Conservation (phyloP, 2,888 invertebrate species). For the Cryptus viduatorius region DNA sequence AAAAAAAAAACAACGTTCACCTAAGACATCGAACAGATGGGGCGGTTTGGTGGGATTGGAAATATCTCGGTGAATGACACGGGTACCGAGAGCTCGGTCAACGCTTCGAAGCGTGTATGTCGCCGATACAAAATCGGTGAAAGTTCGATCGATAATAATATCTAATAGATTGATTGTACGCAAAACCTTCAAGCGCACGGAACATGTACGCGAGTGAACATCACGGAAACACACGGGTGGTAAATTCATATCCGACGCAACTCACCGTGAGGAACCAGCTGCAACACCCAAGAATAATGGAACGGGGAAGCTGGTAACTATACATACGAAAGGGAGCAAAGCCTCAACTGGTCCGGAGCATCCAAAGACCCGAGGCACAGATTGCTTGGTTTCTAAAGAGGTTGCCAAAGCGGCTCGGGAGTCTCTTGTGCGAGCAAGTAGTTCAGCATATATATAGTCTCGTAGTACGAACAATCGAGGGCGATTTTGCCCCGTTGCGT, state of each 20-base stretch:
- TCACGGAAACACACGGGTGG: conserved; percentile 50
- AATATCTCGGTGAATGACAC: neutral
- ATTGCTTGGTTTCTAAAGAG: conserved; percentile 62
- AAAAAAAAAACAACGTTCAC: neutral
- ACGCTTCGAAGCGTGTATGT: conserved; percentile 28
- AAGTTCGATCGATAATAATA: too few relatives aligned
- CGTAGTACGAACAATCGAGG: conserved; percentile 27
- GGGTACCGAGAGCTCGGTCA: neutral
- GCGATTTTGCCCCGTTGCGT: conserved; percentile 17
- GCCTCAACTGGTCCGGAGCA: conserved; percentile 18
- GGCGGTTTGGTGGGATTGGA: neutral
- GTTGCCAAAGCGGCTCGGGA: conserved; percentile 44
- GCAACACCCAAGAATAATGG: conserved; percentile 76
- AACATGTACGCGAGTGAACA: conserved; percentile 37
- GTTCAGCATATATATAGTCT: conserved; percentile 3
- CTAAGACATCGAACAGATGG: neutral
- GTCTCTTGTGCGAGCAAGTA: conserved; percentile 17
- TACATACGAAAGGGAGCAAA: conserved; percentile 5
- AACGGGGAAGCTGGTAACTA: conserved; percentile 59
- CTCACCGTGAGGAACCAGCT: conserved; percentile 73
- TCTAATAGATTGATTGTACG: neutral
- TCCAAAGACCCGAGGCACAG: conserved; percentile 43
- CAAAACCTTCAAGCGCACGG: conserved; percentile 59
- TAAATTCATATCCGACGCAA: conserved; percentile 19
- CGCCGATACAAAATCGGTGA: neutral